Evolutionary conservation across 2,888 invertebrate species (phyloP).

Genomic region (Agonopterix heracliana): DNA sequence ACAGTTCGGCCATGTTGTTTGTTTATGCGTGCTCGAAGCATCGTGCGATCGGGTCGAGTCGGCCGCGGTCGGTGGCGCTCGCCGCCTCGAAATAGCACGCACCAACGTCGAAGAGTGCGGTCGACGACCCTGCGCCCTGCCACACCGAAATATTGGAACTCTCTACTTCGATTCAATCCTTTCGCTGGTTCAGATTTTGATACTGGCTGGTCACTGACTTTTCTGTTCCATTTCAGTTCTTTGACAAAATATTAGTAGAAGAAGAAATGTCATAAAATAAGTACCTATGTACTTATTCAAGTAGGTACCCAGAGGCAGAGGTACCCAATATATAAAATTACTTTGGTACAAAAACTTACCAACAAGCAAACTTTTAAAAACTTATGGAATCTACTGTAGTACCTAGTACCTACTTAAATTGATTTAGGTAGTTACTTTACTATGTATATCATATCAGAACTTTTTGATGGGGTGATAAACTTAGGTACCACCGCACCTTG

Average conservation of each 20-base stretch:
- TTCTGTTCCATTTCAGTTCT: not conserved
- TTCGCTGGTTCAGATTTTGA: constrained; percentile 37
- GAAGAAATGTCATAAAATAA: not conserved
- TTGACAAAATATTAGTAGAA: not conserved
- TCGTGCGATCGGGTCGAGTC: constrained; percentile 51
- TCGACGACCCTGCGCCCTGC: constrained; percentile 66
- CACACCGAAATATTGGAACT: constrained; percentile 70
- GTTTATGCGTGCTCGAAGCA: constrained; percentile 64
- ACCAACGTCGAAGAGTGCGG: constrained; percentile 62
- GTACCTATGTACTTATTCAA: no score
- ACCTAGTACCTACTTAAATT: no score
- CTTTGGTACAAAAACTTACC: no score
- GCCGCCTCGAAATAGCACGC: constrained; percentile 71
- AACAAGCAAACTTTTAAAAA: no score
- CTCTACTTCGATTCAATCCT: constrained; percentile 54
- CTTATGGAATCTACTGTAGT: no score
- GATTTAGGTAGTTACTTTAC: no score
- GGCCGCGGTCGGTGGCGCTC: constrained; percentile 51
- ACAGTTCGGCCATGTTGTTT: constrained; percentile 71
- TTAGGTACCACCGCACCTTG: no score
- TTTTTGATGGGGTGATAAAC: no score
- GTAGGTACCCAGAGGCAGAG: no score
- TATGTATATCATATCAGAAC: no score
- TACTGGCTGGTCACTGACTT: constrained; percentile 19
- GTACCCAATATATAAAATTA: no score